Percentiles rank a stretch among this genome's conserved stretches.
phyloP scores from a whole-genome alignment of 2,797 vertebrate species.

The Spatula versicolor region DNA sequence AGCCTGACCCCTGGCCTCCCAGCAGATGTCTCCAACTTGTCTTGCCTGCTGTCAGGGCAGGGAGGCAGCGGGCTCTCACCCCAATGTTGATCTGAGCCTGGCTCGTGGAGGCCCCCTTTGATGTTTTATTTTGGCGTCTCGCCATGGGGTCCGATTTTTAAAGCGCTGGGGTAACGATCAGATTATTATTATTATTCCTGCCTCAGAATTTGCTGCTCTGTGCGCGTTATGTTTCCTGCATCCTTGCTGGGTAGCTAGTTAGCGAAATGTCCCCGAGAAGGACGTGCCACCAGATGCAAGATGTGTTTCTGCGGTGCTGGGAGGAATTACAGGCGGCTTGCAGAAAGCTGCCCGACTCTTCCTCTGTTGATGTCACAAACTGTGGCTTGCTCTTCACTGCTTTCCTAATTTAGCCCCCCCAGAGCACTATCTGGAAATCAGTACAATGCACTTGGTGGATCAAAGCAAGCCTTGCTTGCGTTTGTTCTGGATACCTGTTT shows the following conservation, averaged over 20 bases:
- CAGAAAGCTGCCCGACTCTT: background rate
- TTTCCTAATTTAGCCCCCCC: background rate
- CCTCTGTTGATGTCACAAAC: background rate
- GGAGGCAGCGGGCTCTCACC: conserved; percentile 46
- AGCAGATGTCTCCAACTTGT: conserved; percentile 70
- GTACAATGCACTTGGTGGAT: background rate
- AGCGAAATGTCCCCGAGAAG: background rate
- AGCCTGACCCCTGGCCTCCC: conserved; percentile 49
- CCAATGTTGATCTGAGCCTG: conserved; percentile 12
- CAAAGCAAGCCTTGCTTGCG: background rate
- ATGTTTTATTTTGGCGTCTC: conserved; percentile 58
- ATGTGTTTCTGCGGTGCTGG: background rate
- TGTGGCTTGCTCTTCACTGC: background rate
- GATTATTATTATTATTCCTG: conserved; percentile 49
- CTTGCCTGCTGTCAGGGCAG: conserved; percentile 63
- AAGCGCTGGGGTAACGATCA: conserved; percentile 13
- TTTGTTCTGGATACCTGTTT: background rate
- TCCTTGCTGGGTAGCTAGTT: conserved; percentile 15
- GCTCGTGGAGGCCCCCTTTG: conserved; percentile 43
- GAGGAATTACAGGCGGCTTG: background rate
- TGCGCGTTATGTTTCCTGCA: background rate
- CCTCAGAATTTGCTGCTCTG: conserved; percentile 8
- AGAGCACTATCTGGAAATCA: background rate
- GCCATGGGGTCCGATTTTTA: conserved; percentile 31
- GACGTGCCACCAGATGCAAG: background rate